These are phyloP conservation scores for Takifugu ocellatus DNA, from an alignment of 2,797 vertebrate species.

Conservation along the genomic window DNA sequence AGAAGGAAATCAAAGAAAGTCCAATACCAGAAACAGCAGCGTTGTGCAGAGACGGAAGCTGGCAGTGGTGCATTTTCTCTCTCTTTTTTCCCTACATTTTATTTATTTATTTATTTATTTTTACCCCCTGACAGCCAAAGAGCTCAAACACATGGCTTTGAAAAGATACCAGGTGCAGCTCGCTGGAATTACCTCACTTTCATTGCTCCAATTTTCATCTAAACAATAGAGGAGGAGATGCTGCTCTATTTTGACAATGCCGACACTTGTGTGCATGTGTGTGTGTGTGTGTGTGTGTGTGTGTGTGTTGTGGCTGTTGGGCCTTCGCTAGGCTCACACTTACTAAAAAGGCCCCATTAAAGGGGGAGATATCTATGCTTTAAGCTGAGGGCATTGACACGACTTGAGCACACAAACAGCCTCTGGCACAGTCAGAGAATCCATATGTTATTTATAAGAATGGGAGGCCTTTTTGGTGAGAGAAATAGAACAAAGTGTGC, in stretches of 20 bases:
- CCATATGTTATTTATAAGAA: slow-evolving; percentile 47
- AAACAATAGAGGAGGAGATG: slow-evolving; percentile 66
- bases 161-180: slow-evolving; percentile 66
- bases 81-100: background rate
- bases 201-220: slow-evolving; percentile 64
- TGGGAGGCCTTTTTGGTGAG: slow-evolving; percentile 26
- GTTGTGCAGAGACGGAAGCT: slow-evolving; percentile 45
- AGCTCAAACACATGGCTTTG: slow-evolving; percentile 57
- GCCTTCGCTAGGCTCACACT: slow-evolving; percentile 13
- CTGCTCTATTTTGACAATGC: slow-evolving; percentile 63
- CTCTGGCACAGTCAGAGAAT: slow-evolving; percentile 29
- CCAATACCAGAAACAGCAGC: slow-evolving; percentile 24
- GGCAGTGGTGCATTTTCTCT: slow-evolving; percentile 44
- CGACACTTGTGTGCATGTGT: slow-evolving; percentile 43
- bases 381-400: slow-evolving; percentile 30
- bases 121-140: slow-evolving; percentile 32
- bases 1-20: slow-evolving; percentile 47
- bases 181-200: slow-evolving; percentile 66
- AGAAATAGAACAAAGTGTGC: slow-evolving; percentile 24
- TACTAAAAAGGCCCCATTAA: slow-evolving; percentile 21
- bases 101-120: background rate
- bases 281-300: no score
- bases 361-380: slow-evolving; percentile 37
- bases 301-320: slow-evolving; percentile 30
- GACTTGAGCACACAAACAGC: slow-evolving; percentile 29